Evolutionary conservation across 64 coral and sea anemone genomes (phyloP), one percentile per base, ranked within the genome.

Genomic region (Dendronephthya gigantea): DNA sequence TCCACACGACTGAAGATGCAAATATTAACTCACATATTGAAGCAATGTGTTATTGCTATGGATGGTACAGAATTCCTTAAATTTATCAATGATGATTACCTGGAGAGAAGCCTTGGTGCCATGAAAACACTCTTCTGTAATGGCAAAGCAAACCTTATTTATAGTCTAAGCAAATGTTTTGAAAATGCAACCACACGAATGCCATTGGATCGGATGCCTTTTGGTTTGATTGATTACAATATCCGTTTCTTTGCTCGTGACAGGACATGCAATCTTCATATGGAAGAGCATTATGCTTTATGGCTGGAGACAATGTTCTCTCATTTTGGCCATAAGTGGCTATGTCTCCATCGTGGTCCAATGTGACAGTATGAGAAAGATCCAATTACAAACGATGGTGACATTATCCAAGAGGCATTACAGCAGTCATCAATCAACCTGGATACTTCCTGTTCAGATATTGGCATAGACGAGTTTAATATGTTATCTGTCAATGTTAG

Each of bases 151-250:
- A 70, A 70, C 27, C 66, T 70, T 70, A 70, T 70, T 70, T 70
- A 70, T 70, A n/a, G 66, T n/a, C n/a, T 70, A 70, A 70, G 66
- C n/a, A 70, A 70, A 70, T 70, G 66, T 70, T 70, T 70, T 70
- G 66, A 70, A n/a, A 9, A 70, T 70, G 9, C 66, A 70, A 70
- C 9, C 9, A 8, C 66, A 70, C 66, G 66, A 70, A 70, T 70
- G 66, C 66, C 66, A 11, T 70, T 70, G n/a, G 66, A 70, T 70
- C 66, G n/a, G 66, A 70, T 70, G 66, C 66, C 66, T 70, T 70
- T 11, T 70, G 66, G 66, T 8, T 70, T 70, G n/a, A 70, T 70
- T 11, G 66, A 70, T n/a, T 70, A 70, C n/a, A 70, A 70, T 70
- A 70, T 70, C n/a, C 66, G 66, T 70, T 70, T 70, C 30, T 70